phyloP scores from a whole-genome alignment of 1,140 invertebrate species.

The Bombus confusus region DNA sequence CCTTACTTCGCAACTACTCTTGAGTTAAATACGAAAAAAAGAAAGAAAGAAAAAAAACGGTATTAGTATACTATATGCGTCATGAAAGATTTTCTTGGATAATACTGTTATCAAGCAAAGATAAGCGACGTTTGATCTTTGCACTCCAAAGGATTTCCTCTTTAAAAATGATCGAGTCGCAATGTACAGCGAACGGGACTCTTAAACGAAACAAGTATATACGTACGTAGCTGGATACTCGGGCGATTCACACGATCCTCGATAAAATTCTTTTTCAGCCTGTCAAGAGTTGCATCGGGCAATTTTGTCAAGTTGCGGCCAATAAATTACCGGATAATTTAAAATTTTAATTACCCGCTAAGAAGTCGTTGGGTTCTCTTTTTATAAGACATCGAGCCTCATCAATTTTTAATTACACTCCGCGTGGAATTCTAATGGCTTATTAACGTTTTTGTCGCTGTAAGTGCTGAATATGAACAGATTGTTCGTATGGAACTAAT shows the following conservation, averaged over 20 bases:
- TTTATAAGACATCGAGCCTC: neutral
- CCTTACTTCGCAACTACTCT: neutral
- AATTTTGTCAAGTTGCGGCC: neutral
- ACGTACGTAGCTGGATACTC: neutral
- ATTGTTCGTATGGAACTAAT: neutral
- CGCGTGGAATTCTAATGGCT: neutral
- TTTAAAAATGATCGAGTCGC: neutral
- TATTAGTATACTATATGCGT: too few species aligned
- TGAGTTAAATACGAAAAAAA: too few species aligned
- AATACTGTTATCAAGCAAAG: neutral
- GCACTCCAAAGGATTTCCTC: neutral
- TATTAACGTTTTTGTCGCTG: neutral
- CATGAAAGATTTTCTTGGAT: neutral
- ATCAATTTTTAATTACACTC: slow-evolving; percentile 10
- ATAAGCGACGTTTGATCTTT: neutral
- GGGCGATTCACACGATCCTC: neutral
- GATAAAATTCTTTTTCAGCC: neutral
- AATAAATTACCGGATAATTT: neutral
- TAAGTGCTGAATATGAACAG: neutral
- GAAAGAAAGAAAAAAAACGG: neutral
- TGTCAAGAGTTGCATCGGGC: too few species aligned
- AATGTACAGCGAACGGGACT: too few species aligned
- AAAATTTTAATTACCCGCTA: neutral
- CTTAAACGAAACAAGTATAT: neutral
- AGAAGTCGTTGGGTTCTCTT: neutral